Conservation (phyloP, 2,113 vertebrate species). For the Riparia riparia region DNA sequence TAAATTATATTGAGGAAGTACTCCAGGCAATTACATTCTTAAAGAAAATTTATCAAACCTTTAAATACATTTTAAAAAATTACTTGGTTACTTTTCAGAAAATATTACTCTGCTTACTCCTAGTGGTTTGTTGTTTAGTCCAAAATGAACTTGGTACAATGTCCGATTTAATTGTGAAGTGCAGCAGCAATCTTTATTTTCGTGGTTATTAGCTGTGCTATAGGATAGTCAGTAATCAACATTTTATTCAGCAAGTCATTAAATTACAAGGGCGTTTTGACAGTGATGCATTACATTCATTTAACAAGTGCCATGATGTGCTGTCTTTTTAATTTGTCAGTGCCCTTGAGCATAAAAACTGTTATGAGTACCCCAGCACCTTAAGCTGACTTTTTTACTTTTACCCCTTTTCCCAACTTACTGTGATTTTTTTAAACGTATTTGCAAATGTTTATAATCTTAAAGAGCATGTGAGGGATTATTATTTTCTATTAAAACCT, state of each 20-base stretch:
- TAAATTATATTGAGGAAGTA: background rate
- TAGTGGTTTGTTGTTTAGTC: background rate
- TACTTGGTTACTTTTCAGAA: background rate
- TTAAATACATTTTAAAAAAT: background rate
- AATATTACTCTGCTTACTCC: background rate
- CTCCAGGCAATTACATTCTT: background rate
- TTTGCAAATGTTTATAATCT: background rate
- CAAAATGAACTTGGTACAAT: background rate
- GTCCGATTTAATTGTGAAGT: background rate
- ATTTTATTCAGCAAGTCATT: constrained; percentile 46
- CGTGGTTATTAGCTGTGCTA: background rate
- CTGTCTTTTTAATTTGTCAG: background rate
- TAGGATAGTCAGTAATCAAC: background rate
- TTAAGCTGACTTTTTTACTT: background rate
- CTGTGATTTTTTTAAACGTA: background rate
- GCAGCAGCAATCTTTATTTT: background rate
- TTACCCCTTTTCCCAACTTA: background rate
- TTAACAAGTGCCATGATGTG: constrained; percentile 26
- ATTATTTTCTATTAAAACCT: background rate
- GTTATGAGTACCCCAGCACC: background rate
- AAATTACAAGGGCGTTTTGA: constrained; percentile 60
- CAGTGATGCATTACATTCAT: constrained; percentile 43
- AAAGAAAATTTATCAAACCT: background rate
- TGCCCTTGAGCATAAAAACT: constrained; percentile 42
- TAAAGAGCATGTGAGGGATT: background rate